These are phyloP conservation scores for Aradus depressus DNA, from an alignment of 2,888 invertebrate genomes.

Conservation along the genomic window DNA sequence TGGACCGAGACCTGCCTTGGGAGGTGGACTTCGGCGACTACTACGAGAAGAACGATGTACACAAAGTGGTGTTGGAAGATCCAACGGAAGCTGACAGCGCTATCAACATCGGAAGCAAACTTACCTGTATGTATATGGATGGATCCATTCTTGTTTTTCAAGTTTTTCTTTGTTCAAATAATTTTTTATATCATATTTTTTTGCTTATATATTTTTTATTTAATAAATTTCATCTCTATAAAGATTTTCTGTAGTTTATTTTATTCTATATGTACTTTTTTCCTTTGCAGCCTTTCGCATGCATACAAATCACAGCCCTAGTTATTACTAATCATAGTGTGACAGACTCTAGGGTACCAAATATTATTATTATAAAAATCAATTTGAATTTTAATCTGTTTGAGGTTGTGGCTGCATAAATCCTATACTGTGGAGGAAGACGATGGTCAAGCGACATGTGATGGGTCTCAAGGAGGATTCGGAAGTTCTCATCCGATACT, in stretches of 20 bases:
- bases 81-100: slow-evolving; percentile 1
- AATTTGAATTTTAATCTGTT: slow-evolving; percentile 2
- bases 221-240: too few relatives aligned
- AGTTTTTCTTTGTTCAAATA: background rate
- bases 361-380: too few relatives aligned
- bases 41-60: slow-evolving; percentile 5
- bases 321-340: too few relatives aligned
- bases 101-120: slow-evolving; percentile 12
- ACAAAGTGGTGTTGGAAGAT: slow-evolving; percentile 2
- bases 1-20: slow-evolving; percentile 24
- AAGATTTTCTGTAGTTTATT: too few relatives aligned
- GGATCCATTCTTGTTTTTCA: too few relatives aligned
- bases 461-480: slow-evolving; percentile 24
- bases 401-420: slow-evolving; percentile 18
- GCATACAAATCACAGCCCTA: too few relatives aligned
- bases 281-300: too few relatives aligned
- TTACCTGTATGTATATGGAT: slow-evolving; percentile 19
- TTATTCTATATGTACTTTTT: too few relatives aligned
- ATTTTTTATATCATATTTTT: too few relatives aligned
- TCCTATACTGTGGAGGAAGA: slow-evolving; percentile 23
- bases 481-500: slow-evolving; percentile 21
- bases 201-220: too few relatives aligned
- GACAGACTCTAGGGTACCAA: too few relatives aligned
- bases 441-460: slow-evolving; percentile 22
- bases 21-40: slow-evolving; percentile 24